Conservation (phyloP, 2,888 invertebrate species). For the Laspeyria flexula region DNA sequence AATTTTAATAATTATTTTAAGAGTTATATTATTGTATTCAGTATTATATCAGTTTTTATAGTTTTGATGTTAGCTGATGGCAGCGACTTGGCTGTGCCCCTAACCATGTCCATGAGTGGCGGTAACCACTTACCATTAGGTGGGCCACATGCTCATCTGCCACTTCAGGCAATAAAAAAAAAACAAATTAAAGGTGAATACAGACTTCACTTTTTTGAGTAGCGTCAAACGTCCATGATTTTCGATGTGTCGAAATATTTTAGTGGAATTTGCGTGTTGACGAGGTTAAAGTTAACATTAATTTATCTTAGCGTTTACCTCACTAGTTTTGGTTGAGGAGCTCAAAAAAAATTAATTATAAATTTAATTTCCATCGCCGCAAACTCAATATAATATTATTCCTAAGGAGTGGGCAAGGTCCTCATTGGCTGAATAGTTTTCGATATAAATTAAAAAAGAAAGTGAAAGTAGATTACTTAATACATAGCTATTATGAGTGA, state of each 20-base stretch:
- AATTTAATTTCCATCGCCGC: not conserved
- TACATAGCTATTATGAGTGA: conserved; percentile 10
- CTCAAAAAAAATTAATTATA: not conserved
- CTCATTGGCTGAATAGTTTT: conserved; percentile 4
- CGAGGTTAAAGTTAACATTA: conserved; percentile 34
- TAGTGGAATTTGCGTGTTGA: conserved; percentile 20
- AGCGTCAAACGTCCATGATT: conserved; percentile 28
- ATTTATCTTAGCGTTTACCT: conserved; percentile 13
- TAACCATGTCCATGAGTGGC: too few species aligned
- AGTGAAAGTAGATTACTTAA: conserved; percentile 23
- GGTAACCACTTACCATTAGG: too few species aligned
- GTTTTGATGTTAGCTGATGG: too few species aligned
- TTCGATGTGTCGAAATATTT: conserved; percentile 28
- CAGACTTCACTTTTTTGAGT: conserved; percentile 2
- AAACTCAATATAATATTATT: not conserved
- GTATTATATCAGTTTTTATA: too few species aligned
- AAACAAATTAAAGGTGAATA: conserved; percentile 9
- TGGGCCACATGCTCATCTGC: too few species aligned
- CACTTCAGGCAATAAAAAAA: too few species aligned
- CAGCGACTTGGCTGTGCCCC: too few species aligned
- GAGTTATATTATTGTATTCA: not conserved
- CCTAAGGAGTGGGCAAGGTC: not conserved
- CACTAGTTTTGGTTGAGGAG: not conserved
- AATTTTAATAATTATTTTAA: too few species aligned
- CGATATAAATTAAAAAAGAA: conserved; percentile 15